A percentile compares a stretch with the other conserved stretches of the same genome.
Conservation (phyloP, 2,888 invertebrate species). For the Andrena fulva region DNA sequence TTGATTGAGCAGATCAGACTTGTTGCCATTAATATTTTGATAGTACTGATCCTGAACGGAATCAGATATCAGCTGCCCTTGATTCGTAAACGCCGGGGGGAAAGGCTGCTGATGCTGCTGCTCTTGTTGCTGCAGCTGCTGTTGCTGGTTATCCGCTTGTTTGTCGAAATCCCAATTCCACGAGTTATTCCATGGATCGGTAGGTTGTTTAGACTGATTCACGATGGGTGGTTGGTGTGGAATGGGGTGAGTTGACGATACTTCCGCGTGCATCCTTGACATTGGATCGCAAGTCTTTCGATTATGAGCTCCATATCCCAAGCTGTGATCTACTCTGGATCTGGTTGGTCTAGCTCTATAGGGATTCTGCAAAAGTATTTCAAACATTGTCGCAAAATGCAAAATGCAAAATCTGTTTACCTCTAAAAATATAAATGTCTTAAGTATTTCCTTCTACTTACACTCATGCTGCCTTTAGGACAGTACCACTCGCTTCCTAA, state of each 20-base stretch:
- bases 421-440: not conserved
- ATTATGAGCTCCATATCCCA: slow-evolving; percentile 78
- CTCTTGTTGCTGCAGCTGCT: slow-evolving; percentile 53
- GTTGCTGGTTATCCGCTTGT: slow-evolving; percentile 75
- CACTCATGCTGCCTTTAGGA: slow-evolving; percentile 58
- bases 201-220: slow-evolving; percentile 58
- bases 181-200: slow-evolving; percentile 80
- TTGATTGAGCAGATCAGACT: slow-evolving; percentile 67
- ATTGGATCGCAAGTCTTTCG: slow-evolving; percentile 78
- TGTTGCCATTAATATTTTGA: slow-evolving; percentile 81
- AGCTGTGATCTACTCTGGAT: slow-evolving; percentile 77
- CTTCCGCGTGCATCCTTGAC: slow-evolving; percentile 65
- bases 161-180: slow-evolving; percentile 83
- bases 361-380: slow-evolving; percentile 78
- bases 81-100: slow-evolving; percentile 71
- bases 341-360: slow-evolving; percentile 80
- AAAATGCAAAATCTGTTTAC: not conserved
- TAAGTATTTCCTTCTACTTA: slow-evolving; percentile 45
- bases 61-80: slow-evolving; percentile 72
- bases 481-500: slow-evolving; percentile 28
- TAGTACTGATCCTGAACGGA: slow-evolving; percentile 78
- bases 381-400: slow-evolving; percentile 3
- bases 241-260: slow-evolving; percentile 67
- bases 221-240: slow-evolving; percentile 65
- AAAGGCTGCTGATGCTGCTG: slow-evolving; percentile 70